phyloP scores from a whole-genome alignment of 64 coral and sea anemone genomes.

The Cladopsammia gracilis region DNA sequence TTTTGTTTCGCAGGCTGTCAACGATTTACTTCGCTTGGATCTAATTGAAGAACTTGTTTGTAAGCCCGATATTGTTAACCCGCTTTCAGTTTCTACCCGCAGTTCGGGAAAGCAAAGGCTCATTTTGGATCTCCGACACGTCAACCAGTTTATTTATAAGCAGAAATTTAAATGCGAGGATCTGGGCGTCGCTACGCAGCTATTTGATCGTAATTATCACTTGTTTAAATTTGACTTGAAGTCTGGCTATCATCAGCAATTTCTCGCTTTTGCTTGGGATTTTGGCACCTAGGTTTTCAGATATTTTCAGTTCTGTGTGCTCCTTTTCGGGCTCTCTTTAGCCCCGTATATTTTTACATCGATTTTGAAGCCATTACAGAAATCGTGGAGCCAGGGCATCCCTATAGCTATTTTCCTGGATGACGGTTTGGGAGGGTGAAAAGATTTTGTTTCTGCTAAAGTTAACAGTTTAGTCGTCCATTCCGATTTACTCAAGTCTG shows the following conservation, averaged over 20 bases:
- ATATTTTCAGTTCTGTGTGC: not conserved
- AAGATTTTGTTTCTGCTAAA: too few relatives aligned
- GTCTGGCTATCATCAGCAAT: slow-evolving; percentile 42
- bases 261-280: slow-evolving; percentile 43
- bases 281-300: slow-evolving; percentile 6
- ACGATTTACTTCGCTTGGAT: slow-evolving; percentile 6
- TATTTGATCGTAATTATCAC: not conserved
- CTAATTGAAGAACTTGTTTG: slow-evolving; percentile 20
- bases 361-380: not conserved
- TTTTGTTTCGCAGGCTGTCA: slow-evolving; percentile 51
- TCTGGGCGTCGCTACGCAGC: not conserved
- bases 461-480: too few relatives aligned
- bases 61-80: slow-evolving; percentile 34
- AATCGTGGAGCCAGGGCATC: not conserved
- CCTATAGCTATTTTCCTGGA: slow-evolving; percentile 36
- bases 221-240: not conserved
- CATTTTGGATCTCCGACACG: slow-evolving; percentile 23
- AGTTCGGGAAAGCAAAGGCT: slow-evolving; percentile 26
- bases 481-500: too few relatives aligned
- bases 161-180: slow-evolving; percentile 37
- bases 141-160: slow-evolving; percentile 31
- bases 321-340: too few relatives aligned
- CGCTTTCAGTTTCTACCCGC: not conserved
- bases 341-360: slow-evolving; percentile 10
- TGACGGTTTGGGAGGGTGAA: too few relatives aligned